phyloP scores from a whole-genome alignment of 2,888 invertebrate species.

The Timandra comae region DNA sequence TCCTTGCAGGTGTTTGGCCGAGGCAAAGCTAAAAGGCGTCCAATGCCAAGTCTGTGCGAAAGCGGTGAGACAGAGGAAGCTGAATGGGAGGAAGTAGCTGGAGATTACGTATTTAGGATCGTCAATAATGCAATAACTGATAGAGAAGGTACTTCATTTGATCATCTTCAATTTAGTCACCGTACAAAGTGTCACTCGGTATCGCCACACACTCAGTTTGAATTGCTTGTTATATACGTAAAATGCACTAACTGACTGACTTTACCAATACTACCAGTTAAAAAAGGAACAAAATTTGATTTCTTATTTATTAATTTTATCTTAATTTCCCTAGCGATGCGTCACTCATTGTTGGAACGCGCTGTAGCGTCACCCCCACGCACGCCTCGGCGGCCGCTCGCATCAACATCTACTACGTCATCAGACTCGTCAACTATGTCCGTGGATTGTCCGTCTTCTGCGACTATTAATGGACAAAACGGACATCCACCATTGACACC shows the following conservation, averaged over 20 bases:
- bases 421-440: slow-evolving; percentile 80
- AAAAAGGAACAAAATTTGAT: no score
- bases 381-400: slow-evolving; percentile 74
- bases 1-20: slow-evolving; percentile 68
- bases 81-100: slow-evolving; percentile 76
- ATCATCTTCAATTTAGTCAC: no score
- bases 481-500: slow-evolving; percentile 35
- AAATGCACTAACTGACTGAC: no score
- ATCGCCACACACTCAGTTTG: no score
- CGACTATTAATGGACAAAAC: slow-evolving; percentile 43
- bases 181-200: no score
- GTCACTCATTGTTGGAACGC: slow-evolving; percentile 80
- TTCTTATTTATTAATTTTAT: no score
- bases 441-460: slow-evolving; percentile 64
- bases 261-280: slow-evolving; percentile 32
- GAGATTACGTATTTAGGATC: slow-evolving; percentile 93
- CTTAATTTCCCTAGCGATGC: no score
- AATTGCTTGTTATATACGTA: no score
- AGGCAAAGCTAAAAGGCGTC: slow-evolving; percentile 77
- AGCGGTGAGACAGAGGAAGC: slow-evolving; percentile 71
- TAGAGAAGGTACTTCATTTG: slow-evolving; percentile 84
- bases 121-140: slow-evolving; percentile 84
- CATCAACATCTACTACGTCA: slow-evolving; percentile 81
- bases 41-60: slow-evolving; percentile 81
- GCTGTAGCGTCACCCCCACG: slow-evolving; percentile 64